These are phyloP conservation scores for Montifringilla adamsi DNA, from an alignment of 2,113 vertebrate species.

Conservation along the genomic window DNA sequence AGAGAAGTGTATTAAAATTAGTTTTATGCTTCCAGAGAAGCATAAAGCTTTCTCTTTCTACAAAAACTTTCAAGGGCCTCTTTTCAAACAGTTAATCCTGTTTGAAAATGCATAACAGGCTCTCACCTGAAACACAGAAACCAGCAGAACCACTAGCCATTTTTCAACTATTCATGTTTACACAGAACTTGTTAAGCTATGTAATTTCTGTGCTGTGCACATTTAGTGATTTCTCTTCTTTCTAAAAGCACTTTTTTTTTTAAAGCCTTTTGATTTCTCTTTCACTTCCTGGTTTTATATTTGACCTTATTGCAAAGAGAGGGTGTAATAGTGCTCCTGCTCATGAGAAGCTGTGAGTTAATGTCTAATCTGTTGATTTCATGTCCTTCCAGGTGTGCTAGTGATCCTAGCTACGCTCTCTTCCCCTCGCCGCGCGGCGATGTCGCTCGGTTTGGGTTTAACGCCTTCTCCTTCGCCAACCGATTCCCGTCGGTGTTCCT, in stretches of 20 bases:
- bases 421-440: not conserved
- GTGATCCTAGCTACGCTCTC: constrained; percentile 68
- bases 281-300: not conserved
- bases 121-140: not conserved
- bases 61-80: not conserved
- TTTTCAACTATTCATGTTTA: not conserved
- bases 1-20: not conserved
- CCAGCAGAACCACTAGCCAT: not conserved
- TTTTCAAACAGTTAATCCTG: not conserved
- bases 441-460: constrained; percentile 77
- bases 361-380: not conserved
- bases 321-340: not conserved
- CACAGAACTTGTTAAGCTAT: not conserved
- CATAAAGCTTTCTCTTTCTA: not conserved
- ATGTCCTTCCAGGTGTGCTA: constrained; percentile 72
- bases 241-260: not conserved
- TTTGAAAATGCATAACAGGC: not conserved
- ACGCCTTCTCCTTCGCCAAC: constrained; percentile 77
- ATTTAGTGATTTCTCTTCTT: not conserved
- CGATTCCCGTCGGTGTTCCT: constrained; percentile 75
- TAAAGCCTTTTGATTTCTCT: not conserved
- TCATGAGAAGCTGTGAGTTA: not conserved
- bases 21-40: not conserved
- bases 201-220: not conserved
- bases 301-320: not conserved